Evolutionary conservation across 1,140 invertebrate genomes (phyloP).

Genomic region (Cephus cinctus): DNA sequence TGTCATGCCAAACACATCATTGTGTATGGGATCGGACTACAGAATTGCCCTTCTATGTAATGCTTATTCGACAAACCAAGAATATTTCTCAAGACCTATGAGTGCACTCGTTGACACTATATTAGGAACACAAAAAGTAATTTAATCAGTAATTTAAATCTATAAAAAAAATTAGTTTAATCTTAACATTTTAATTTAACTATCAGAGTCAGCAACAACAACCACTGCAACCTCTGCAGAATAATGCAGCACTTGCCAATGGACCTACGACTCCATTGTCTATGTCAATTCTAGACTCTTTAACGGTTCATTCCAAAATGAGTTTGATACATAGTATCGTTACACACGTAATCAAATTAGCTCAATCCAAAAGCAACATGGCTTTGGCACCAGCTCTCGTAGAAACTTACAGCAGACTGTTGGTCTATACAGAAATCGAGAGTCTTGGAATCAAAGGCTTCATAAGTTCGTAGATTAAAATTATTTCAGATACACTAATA

Average conservation of each 20-base stretch:
- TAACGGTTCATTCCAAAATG: conserved; percentile 97
- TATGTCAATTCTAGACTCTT: conserved; percentile 90
- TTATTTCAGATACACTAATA: conserved; percentile 7
- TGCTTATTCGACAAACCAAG: conserved; percentile 89
- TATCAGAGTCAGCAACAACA: conserved; percentile 49
- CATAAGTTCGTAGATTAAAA: conserved; percentile 72
- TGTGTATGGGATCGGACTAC: conserved; percentile 80
- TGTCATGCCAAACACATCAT: conserved; percentile 68
- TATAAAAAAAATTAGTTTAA: neutral
- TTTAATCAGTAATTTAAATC: conserved; percentile 51
- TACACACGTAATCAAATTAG: conserved; percentile 83
- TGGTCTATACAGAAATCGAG: conserved; percentile 97
- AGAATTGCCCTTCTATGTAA: conserved; percentile 90
- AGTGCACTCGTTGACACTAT: conserved; percentile 85
- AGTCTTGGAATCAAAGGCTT: conserved; percentile 96
- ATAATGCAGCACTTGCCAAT: conserved; percentile 53
- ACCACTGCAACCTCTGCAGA: conserved; percentile 49
- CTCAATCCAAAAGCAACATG: conserved; percentile 80
- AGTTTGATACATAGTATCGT: conserved; percentile 94
- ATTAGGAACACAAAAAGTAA: conserved; percentile 71
- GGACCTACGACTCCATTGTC: conserved; percentile 81
- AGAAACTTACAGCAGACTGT: conserved; percentile 89
- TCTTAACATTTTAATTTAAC: neutral
- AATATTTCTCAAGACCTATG: conserved; percentile 84
- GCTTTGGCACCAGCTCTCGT: conserved; percentile 87